Conservation (phyloP, 2,113 vertebrate genomes). For the Saguinus imperator region DNA sequence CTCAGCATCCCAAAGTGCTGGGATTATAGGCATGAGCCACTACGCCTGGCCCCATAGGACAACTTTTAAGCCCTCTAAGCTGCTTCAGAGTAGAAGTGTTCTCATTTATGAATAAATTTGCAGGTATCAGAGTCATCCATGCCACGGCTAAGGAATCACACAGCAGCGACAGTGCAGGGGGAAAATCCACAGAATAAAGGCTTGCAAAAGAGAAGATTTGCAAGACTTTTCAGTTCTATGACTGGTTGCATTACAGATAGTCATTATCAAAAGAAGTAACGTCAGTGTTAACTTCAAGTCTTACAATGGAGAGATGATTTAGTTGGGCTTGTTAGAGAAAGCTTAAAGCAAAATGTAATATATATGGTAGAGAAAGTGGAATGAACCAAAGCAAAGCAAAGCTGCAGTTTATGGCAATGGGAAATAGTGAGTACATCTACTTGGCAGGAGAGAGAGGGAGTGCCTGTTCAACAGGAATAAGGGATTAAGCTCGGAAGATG, state of each 20-base stretch:
- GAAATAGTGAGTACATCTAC: background rate
- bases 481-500: background rate
- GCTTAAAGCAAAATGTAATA: background rate
- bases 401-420: background rate
- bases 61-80: background rate
- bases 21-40: background rate
- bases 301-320: background rate
- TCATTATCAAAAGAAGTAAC: background rate
- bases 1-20: too few relatives aligned
- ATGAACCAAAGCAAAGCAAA: background rate
- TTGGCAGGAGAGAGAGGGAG: background rate
- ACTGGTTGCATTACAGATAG: background rate
- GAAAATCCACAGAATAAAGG: background rate
- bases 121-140: background rate
- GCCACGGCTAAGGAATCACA: background rate
- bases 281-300: background rate
- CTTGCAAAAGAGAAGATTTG: background rate
- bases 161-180: fast-evolving
- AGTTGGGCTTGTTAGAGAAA: background rate
- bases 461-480: background rate
- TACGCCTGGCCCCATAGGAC: background rate
- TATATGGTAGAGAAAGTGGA: background rate
- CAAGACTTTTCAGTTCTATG: background rate
- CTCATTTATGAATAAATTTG: background rate
- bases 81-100: background rate